Conservation (phyloP, 2,113 vertebrate genomes). For the Neogale vison region DNA sequence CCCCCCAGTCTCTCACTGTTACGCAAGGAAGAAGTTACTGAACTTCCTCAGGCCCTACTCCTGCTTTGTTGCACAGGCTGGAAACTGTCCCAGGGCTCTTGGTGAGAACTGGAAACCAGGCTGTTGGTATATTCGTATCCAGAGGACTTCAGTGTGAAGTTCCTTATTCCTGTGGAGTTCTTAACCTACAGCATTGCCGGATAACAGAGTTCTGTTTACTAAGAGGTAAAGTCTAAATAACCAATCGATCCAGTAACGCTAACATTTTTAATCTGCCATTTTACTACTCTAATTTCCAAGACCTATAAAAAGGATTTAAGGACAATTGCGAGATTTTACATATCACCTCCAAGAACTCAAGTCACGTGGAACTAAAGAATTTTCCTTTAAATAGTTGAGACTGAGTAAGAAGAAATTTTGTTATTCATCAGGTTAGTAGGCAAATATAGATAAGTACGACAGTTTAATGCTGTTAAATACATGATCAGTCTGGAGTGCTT, state of each 20-base stretch:
- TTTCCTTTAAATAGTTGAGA: conserved; percentile 1
- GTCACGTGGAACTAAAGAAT: not conserved
- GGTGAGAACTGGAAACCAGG: not conserved
- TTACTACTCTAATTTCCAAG: not conserved
- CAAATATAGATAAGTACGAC: conserved; percentile 60
- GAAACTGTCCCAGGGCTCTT: not conserved
- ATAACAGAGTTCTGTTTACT: not conserved
- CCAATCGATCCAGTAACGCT: not conserved
- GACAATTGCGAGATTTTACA: conserved; percentile 44
- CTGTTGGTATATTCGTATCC: not conserved
- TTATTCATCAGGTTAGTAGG: conserved; percentile 55
- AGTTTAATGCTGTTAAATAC: conserved; percentile 69
- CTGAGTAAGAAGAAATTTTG: conserved; percentile 58
- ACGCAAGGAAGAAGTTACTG: not conserved
- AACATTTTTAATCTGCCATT: conserved; percentile 40
- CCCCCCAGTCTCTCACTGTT: not conserved
- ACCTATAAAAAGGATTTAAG: not conserved
- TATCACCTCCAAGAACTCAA: conserved; percentile 26
- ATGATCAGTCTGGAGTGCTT: conserved; percentile 63
- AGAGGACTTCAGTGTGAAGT: not conserved
- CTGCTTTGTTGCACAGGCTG: not conserved
- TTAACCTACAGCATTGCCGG: not conserved
- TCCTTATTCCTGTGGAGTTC: not conserved
- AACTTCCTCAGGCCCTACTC: not conserved
- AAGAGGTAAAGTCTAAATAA: not conserved